Evolutionary conservation across 2,888 invertebrate genomes (phyloP).

Genomic region (Fabriciana adippe): DNA sequence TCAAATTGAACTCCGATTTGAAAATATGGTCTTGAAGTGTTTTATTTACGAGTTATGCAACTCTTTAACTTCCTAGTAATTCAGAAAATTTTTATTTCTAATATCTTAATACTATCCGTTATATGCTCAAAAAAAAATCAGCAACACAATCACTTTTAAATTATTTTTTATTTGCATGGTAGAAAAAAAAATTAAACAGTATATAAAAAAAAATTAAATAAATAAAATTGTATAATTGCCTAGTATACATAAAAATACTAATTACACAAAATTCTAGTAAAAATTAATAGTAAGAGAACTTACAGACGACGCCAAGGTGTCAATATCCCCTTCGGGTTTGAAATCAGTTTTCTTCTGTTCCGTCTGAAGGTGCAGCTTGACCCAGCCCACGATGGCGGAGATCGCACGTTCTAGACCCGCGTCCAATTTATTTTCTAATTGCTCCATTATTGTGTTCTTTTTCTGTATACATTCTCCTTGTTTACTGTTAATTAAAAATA

Average conservation of each 20-base stretch:
- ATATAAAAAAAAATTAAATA: background rate
- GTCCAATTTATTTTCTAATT: conserved; percentile 95
- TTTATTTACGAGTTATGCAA: too few species aligned
- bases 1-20: too few species aligned
- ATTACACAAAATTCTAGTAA: too few species aligned
- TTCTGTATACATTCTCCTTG: conserved; percentile 94
- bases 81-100: too few species aligned
- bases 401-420: conserved; percentile 93
- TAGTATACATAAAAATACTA: background rate
- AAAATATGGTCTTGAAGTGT: background rate
- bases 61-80: too few species aligned
- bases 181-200: background rate
- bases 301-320: conserved; percentile 92
- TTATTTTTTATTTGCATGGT: too few species aligned
- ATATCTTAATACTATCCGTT: too few species aligned
- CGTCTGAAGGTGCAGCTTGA: conserved; percentile 92
- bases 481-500: conserved; percentile 76
- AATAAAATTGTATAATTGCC: too few species aligned
- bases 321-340: conserved; percentile 92
- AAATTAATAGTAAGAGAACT: conserved; percentile 47
- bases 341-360: conserved; percentile 98
- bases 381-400: conserved; percentile 94
- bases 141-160: too few species aligned
- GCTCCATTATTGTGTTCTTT: conserved; percentile 92
- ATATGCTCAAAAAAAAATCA: too few species aligned